Conservation (phyloP, 2,797 vertebrate species). For the Gymnodraco acuticeps region DNA sequence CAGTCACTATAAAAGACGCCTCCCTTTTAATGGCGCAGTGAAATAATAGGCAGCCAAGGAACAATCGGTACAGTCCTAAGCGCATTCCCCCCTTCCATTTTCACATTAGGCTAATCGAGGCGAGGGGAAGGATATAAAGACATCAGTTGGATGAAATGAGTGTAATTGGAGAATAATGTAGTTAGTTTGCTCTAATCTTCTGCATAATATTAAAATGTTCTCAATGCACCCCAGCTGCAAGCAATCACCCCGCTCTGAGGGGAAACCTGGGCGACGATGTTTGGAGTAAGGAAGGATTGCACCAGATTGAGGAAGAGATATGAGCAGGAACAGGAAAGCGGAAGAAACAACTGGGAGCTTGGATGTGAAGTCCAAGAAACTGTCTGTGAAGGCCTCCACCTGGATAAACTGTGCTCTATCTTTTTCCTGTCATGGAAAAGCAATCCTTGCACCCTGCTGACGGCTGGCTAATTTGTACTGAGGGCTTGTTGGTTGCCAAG, state of each 20-base stretch:
- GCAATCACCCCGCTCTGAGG: constrained; percentile 88
- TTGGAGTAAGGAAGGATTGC: constrained; percentile 48
- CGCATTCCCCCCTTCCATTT: constrained; percentile 88
- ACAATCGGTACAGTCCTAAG: constrained; percentile 88
- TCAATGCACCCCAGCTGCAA: constrained; percentile 91
- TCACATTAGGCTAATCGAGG: constrained; percentile 93
- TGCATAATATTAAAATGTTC: constrained; percentile 92
- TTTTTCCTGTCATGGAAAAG: constrained; percentile 61
- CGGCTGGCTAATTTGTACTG: constrained; percentile 75
- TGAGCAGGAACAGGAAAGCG: constrained; percentile 25
- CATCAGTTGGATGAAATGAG: constrained; percentile 93
- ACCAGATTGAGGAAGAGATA: constrained; percentile 53
- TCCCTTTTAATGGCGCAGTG: constrained; percentile 84
- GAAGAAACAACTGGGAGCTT: constrained; percentile 47
- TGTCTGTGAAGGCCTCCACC: constrained; percentile 44
- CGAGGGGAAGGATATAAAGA: constrained; percentile 91
- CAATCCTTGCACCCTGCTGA: constrained; percentile 68
- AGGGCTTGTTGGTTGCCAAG: constrained; percentile 77
- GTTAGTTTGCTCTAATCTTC: constrained; percentile 95
- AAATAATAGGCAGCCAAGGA: constrained; percentile 88
- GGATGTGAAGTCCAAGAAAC: constrained; percentile 49
- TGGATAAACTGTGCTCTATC: constrained; percentile 54
- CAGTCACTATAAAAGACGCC: constrained; percentile 88
- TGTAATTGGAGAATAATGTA: constrained; percentile 93
- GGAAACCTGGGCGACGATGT: constrained; percentile 63